Base-by-base conservation (phyloP, 2,797 vertebrate genomes). In the Diglossa cyanea region DNA sequence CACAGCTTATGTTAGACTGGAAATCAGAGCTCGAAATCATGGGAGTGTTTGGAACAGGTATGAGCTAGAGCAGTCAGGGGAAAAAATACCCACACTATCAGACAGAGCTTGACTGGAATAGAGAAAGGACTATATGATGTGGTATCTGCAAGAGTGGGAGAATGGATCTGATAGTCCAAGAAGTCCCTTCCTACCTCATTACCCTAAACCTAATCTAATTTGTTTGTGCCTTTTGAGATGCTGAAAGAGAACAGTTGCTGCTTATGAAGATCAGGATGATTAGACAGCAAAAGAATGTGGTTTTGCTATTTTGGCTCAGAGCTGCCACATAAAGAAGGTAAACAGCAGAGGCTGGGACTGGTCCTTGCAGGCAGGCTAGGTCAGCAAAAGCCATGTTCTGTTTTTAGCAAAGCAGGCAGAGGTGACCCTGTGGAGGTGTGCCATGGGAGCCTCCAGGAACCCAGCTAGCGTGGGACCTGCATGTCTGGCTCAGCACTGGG, bases 241-340 rank as follows among this genome's bases (percentile, higher is more conserved):
- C 88, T 73, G 71, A 90, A 84, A 55, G 83, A 67, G 55, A 88
- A 74, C n/a, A 73, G 71, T 86, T 66, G 51, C 67, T 92, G 86
- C 73, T 86, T 90, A 67, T 21, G 45, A 73, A 53, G 76, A 81
- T 66, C 63, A 54, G 40, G 66, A 81, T 55, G 90, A 92, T 62
- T 40, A 86, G 73, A 86, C 51, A 90, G 86, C 80, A 90, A 75
- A 90, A 80, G 58, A 94, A 93, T 75, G 83, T 44, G 91, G 80
- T 62, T 86, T 94, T 81, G 39, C n/a, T 95, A 54, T 94, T 94
- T 90, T 81, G 80, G 40, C 77, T 90, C 48, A 74, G 61, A 88
- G 88, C 58, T 90, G 66, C 74, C 58, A 30, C 76, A 68, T 45
- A 15, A 78, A 84, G 73, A 78, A 11, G 35, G 28, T 54, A 81